A percentile compares a stretch with the other conserved stretches of the same genome.
phyloP scores from a whole-genome alignment of 2,797 vertebrate genomes.

The Vespertilio murinus region DNA sequence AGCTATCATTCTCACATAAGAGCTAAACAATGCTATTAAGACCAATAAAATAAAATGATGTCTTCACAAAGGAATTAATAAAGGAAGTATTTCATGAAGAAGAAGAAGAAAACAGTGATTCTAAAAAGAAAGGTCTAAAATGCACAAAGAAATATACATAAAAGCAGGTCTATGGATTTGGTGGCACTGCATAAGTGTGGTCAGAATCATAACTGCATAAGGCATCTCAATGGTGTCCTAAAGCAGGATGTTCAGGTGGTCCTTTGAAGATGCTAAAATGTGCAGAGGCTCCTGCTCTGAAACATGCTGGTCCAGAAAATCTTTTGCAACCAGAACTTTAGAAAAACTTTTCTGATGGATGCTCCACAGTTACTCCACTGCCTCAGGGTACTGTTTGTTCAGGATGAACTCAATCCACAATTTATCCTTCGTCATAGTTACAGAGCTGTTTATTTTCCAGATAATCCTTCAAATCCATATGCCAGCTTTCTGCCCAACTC shows the following conservation, averaged over 20 bases:
- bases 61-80: not conserved
- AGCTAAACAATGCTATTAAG: not conserved
- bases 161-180: not conserved
- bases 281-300: not conserved
- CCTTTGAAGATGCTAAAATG: not conserved
- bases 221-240: not conserved
- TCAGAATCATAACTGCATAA: not conserved
- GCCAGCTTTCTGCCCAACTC: not conserved
- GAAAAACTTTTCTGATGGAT: not conserved
- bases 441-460: not conserved
- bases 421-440: not conserved
- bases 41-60: not conserved
- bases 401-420: not conserved
- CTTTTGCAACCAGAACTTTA: not conserved
- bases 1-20: not conserved
- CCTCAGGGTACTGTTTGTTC: not conserved
- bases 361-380: not conserved
- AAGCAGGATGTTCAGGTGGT: not conserved
- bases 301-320: not conserved
- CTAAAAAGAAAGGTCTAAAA: not conserved
- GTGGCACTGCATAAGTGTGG: not conserved
- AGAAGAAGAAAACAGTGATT: not conserved
- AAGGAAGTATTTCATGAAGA: not conserved
- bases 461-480: not conserved
- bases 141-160: not conserved